These are phyloP conservation scores for Orycteropus afer DNA, from an alignment of 2,113 vertebrate genomes.

Conservation along the genomic window DNA sequence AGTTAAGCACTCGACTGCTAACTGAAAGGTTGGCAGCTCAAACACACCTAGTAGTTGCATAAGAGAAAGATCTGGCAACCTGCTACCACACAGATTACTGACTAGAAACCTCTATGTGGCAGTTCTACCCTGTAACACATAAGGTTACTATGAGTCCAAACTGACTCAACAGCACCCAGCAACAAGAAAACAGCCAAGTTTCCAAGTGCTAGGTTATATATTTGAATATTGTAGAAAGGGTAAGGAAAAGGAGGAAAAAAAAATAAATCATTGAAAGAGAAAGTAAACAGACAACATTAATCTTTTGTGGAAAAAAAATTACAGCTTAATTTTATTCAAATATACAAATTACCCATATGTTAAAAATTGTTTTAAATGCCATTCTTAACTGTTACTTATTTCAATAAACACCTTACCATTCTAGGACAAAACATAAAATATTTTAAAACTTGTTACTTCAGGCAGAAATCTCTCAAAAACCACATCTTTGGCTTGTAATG, in stretches of 20 bases:
- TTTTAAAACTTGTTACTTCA: constrained; percentile 41
- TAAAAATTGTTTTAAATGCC: constrained; percentile 12
- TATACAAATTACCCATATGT: neutral
- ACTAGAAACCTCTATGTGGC: neutral
- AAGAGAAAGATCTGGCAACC: neutral
- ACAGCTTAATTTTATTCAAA: constrained; percentile 14
- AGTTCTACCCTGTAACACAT: neutral
- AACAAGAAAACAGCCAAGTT: neutral
- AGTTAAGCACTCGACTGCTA: neutral
- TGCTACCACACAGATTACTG: no score
- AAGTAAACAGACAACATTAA: neutral
- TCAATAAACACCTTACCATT: constrained; percentile 2
- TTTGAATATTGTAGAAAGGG: neutral
- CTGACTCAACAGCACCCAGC: neutral
- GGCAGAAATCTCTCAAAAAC: constrained; percentile 34
- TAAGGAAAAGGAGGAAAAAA: neutral
- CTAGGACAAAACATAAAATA: neutral
- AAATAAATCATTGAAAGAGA: neutral
- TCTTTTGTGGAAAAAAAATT: neutral
- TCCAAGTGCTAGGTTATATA: neutral
- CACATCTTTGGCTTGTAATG: constrained; percentile 25
- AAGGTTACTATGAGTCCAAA: neutral
- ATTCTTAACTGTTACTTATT: neutral
- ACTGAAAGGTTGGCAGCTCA: neutral
- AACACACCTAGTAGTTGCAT: neutral